Conservation (phyloP, 2,797 vertebrate species). For the Synaphobranchus kaupii region DNA sequence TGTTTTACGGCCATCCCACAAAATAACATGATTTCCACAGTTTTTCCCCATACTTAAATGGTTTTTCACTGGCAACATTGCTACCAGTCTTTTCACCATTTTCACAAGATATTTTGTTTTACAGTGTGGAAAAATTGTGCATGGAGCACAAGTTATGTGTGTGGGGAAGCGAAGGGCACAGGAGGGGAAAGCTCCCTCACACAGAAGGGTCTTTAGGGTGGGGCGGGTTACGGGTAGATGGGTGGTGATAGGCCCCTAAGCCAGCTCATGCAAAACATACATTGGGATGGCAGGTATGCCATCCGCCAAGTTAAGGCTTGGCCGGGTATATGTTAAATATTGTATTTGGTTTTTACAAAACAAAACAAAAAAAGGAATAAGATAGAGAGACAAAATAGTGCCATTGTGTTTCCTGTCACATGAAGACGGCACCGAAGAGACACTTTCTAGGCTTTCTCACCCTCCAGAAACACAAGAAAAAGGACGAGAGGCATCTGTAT, state of each 20-base stretch:
- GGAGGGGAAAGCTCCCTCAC: not conserved
- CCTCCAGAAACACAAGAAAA: not conserved
- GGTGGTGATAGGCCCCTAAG: not conserved
- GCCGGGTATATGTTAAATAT: not conserved
- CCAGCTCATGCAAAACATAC: not conserved
- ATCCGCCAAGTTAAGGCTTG: too few species aligned
- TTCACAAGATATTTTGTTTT: too few species aligned
- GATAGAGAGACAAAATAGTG: constrained; percentile 12
- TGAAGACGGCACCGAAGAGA: not conserved
- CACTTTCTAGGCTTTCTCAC: not conserved
- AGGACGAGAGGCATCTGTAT: not conserved
- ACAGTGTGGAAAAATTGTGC: not conserved
- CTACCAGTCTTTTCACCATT: too few species aligned
- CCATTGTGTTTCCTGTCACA: constrained; percentile 33
- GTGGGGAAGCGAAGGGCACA: not conserved
- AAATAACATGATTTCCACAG: too few species aligned
- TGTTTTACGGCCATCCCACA: too few species aligned
- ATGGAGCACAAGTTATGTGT: not conserved
- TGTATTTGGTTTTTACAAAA: not conserved
- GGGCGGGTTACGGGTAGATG: not conserved
- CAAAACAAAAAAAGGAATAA: not conserved
- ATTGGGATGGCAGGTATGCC: not conserved
- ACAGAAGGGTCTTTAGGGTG: not conserved
- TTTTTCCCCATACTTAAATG: too few species aligned
- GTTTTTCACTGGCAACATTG: too few species aligned